Evolutionary conservation across 2,888 invertebrate genomes (phyloP), one percentile per base, ranked within the genome.

Genomic region (Drosophila birchii): DNA sequence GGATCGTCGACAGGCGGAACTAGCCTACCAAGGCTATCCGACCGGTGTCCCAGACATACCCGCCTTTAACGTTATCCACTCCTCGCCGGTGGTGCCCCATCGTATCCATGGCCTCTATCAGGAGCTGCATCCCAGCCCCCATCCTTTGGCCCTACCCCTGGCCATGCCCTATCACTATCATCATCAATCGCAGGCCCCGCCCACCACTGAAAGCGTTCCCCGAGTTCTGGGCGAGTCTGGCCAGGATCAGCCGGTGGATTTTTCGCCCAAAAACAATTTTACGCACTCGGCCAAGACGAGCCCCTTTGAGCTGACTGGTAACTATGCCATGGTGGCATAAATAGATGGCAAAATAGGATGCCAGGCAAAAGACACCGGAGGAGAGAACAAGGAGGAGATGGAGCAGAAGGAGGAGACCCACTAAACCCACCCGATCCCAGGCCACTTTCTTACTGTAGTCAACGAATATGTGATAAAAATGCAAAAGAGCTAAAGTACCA

Each of bases 211-310:
- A 41, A 44, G 43, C 4, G 49, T 44, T 0, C 0, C 32, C 0
- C 12, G 11, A 32, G 32, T 49, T 18, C 32, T 49, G 12, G 32
- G 18, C 14, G 49, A 49, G 14, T 53, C 74, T 23, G 55, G 57
- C 16, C 92, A 92, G 73, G 92, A 92, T 36, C 90, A 91, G 68
- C 92, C 92, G 5, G 91, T 92, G 4, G 92, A 92, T 72, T 92
- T 92, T 68, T 92, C 92, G 56, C 92, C 92, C 18, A 92, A 92
- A 62, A 92, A 92, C 68, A 92, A 90, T 78, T 92, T 92, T 23
- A 89, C 91, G 68, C 92, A 92, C 88, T 91, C 92, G 71, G 87
- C 90, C 44, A 92, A 91, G 72, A 92, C 92, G 58, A 92, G 92
- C 86, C 92, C 92, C 29, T 92, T 92, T 57, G 92, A 92, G 76